Conservation (phyloP, 1,140 invertebrate genomes). For the Megathymus violae region DNA sequence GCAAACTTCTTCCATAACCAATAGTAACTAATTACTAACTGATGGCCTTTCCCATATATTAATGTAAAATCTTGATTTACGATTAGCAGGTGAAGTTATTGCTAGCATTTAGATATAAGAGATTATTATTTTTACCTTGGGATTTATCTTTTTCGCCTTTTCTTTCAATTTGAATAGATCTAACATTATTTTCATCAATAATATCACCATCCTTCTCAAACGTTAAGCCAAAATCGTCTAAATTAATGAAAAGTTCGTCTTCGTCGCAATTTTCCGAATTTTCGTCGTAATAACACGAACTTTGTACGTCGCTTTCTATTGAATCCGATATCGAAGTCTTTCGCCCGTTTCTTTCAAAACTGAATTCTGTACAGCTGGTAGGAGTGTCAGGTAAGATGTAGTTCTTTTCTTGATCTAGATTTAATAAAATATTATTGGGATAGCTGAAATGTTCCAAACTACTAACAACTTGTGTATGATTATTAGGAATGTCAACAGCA, state of each 20-base stretch:
- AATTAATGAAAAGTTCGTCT: conserved; percentile 74
- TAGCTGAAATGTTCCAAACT: conserved; percentile 79
- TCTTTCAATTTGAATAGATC: conserved; percentile 39
- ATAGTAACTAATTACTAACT: too few species aligned
- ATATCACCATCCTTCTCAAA: conserved; percentile 60
- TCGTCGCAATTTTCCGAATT: conserved; percentile 75
- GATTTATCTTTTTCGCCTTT: conserved; percentile 58
- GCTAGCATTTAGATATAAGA: too few species aligned
- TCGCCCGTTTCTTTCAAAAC: conserved; percentile 64
- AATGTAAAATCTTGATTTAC: too few species aligned
- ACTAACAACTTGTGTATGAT: conserved; percentile 52
- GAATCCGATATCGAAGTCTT: conserved; percentile 74
- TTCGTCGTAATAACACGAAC: conserved; percentile 72
- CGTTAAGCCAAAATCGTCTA: conserved; percentile 71
- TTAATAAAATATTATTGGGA: conserved; percentile 75
- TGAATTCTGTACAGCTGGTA: conserved; percentile 75
- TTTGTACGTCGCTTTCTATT: conserved; percentile 72
- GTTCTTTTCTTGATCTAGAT: conserved; percentile 63
- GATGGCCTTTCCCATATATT: too few species aligned
- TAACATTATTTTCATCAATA: conserved; percentile 24
- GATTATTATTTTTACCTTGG: too few species aligned
- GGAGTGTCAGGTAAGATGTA: conserved; percentile 73
- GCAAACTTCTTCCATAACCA: too few species aligned
- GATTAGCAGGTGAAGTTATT: too few species aligned
- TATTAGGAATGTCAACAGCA: conserved; percentile 32